Evolutionary conservation across 2,888 invertebrate genomes (phyloP), one percentile per base, ranked within the genome.

Genomic region (Lycaena phlaeas): DNA sequence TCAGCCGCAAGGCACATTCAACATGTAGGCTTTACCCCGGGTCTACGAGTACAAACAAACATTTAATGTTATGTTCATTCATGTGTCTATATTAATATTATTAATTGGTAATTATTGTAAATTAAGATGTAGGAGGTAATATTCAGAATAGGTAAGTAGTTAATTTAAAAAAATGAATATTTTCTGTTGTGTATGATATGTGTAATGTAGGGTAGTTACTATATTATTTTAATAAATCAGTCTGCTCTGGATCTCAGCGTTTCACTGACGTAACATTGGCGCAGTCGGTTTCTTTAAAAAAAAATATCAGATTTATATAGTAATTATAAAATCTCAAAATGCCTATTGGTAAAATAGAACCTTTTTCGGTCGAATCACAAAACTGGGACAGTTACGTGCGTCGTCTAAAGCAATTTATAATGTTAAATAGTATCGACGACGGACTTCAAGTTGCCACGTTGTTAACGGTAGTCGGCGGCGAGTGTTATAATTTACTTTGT

Each of bases 361-460:
- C 27, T 10, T 18, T 18, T 18, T 18, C n/a, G 18, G 11, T 27
- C 10, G 27, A 27, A 27, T 27, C 14, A 27, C 27, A 27, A 11
- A 11, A 11, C 5, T 27, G 27, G 27, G 27, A 27, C 27, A 27
- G 6, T 26, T 26, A 26, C 15, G 10, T 34, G 26, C 9, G 28
- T 25, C 17, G 14, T 3, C 26, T 40, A 10, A 25, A 38, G 11
- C 44, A 39, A 36, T 41, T 31, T 29, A 43, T 46, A 26, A 9
- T 22, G 4, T 31, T 43, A 17, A 43, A 46, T 18, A 37, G 15
- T 27, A 40, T 40, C n/a, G n/a, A 31, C 3, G 40, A 17, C 17
- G 17, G 2, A 10, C 27, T 9, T 10, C n/a, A 27, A 11, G 27
- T 27, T n/a, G 27, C 5, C 1, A 27, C 27, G 27, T 27, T 27